phyloP scores from a whole-genome alignment of 1,140 invertebrate genomes.

The Drosophila orena region DNA sequence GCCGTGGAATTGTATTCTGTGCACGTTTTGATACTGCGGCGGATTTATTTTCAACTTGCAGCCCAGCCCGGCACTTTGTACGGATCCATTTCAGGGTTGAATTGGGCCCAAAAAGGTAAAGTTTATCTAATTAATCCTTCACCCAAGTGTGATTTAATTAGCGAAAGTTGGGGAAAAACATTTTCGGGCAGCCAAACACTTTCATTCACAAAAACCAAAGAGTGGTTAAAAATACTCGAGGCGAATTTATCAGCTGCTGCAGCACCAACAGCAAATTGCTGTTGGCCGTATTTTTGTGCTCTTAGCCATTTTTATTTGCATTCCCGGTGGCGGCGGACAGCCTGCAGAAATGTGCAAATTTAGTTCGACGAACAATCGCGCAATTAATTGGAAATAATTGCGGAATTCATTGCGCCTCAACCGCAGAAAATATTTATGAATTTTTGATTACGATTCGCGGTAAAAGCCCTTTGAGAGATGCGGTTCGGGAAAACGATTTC shows the following conservation, averaged over 20 bases:
- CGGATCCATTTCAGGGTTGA: conserved; percentile 21
- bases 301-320: conserved; percentile 20
- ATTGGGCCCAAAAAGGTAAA: conserved; percentile 47
- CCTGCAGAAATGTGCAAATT: conserved; percentile 34
- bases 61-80: conserved; percentile 5
- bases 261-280: conserved; percentile 3
- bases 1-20: conserved; percentile 26
- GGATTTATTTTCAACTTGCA: conserved; percentile 43
- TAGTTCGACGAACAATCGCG: conserved; percentile 25
- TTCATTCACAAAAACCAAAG: conserved; percentile 22
- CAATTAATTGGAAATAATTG: conserved; percentile 50
- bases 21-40: conserved; percentile 26
- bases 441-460: conserved; percentile 40
- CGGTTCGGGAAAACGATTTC: neutral
- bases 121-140: conserved; percentile 40
- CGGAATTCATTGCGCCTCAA: conserved; percentile 12
- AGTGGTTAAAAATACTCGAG: conserved; percentile 20
- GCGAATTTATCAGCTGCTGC: conserved; percentile 51
- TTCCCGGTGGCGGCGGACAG: conserved; percentile 21
- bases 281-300: conserved; percentile 17
- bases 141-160: conserved; percentile 34
- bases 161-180: conserved; percentile 8
- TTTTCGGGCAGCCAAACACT: neutral
- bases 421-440: conserved; percentile 31
- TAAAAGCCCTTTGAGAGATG: conserved; percentile 8